phyloP scores from a whole-genome alignment of 2,797 vertebrate genomes.

The Centropyge bicolor region DNA sequence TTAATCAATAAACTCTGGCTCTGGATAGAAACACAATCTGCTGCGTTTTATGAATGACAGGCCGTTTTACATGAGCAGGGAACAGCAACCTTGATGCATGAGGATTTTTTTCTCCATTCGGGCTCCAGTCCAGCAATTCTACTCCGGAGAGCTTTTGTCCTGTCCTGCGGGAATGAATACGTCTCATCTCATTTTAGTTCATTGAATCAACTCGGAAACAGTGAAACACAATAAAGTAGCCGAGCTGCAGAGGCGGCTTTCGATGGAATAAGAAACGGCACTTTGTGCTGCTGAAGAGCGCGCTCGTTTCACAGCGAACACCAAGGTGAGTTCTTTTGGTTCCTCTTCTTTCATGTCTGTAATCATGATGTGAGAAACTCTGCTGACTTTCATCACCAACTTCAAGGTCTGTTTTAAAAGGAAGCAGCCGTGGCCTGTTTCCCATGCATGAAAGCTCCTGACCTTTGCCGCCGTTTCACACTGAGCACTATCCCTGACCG shows the following conservation, averaged over 20 bases:
- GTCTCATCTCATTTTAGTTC: constrained; percentile 68
- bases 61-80: constrained; percentile 20
- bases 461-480: constrained; percentile 58
- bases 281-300: constrained; percentile 18
- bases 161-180: constrained; percentile 52
- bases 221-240: constrained; percentile 50
- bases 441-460: constrained; percentile 47
- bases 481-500: constrained; percentile 32
- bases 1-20: constrained; percentile 18
- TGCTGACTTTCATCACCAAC: constrained; percentile 17
- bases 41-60: constrained; percentile 47
- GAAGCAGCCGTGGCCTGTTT: constrained; percentile 17
- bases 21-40: constrained; percentile 28
- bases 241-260: constrained; percentile 31
- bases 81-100: constrained; percentile 53
- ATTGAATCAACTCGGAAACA: constrained; percentile 64
- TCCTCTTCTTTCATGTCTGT: constrained; percentile 7
- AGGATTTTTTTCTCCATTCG: constrained; percentile 26
- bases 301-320: constrained; percentile 22
- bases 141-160: constrained; percentile 51
- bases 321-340: constrained; percentile 32
- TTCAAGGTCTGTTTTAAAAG: constrained; percentile 44
- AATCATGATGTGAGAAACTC: constrained; percentile 21
- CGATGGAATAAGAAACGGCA: constrained; percentile 35
- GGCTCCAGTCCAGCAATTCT: constrained; percentile 38